Evolutionary conservation across 2,888 invertebrate genomes (phyloP), one percentile per base, ranked within the genome.

Genomic region (Platyscelio sp.): DNA sequence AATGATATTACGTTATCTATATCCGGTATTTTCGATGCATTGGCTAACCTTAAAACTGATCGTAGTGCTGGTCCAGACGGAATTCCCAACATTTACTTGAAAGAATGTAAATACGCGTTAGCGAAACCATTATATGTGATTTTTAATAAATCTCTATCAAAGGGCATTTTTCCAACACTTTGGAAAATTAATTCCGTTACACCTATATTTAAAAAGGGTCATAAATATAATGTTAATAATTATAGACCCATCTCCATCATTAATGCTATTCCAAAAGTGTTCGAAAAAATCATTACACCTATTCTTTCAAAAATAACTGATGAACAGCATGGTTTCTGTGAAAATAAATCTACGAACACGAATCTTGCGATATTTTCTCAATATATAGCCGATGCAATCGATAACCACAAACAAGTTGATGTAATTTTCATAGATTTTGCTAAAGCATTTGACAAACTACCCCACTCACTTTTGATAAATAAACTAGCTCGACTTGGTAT

Each of bases 391-490:
- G 43, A 72, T 3, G 27, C 61, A 9, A 56, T 90, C 2, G 87
- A 88, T 6, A 33, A 70, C 11, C 61, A 68, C 29, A 3, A 13
- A 1, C 79, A 87, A 67, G 77, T 87, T 1, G 85, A 86, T 56
- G 78, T 63, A 1, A 80, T 82, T n/a, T 88, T 87, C 43, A 86
- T 82, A 0, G 86, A 87, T 54, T 87, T 90, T 24, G 71, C 61
- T 0, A 88, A 90, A 24, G 89, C 90, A 3, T 90, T 89, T 70
- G 89, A 90, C 61, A 76, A 76, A 15, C 82, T 90, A 2, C 49
- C 77, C 24, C 87, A 88, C 60, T 27, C 63, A 6, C 49, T 84
- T 24, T 68, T 90, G 2, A 7, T 88, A 18, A 2, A 38, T 20
- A 89, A 87, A 38, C 54, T 89, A 18, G 18, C 0, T n/a, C 11